A percentile compares a stretch with the other conserved stretches of the same genome.
Conservation (phyloP, 2,888 invertebrate genomes). For the Rotaria macrura region DNA sequence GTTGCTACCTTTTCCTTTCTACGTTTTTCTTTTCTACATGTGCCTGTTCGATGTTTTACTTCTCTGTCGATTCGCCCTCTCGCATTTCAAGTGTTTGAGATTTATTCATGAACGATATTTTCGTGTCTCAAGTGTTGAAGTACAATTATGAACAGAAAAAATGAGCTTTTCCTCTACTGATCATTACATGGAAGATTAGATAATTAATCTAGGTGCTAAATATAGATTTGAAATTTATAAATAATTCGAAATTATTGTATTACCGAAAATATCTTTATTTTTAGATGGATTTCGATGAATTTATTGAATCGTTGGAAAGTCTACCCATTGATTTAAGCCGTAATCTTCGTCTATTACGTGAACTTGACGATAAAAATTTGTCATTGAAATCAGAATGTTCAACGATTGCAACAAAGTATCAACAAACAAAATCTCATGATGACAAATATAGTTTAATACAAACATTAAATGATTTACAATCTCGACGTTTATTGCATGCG, state of each 20-base stretch:
- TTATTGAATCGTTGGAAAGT: slow-evolving; percentile 27
- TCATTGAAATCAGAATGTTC: slow-evolving; percentile 24
- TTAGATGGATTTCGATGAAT: slow-evolving; percentile 8
- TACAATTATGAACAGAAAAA: too few relatives aligned
- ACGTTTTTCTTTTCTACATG: too few relatives aligned
- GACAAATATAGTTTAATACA: not conserved
- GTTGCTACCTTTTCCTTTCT: too few relatives aligned
- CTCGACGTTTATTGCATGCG: not conserved
- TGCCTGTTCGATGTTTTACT: too few relatives aligned
- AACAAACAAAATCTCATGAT: slow-evolving; percentile 24
- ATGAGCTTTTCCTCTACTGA: slow-evolving; percentile 51
- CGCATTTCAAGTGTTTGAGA: too few relatives aligned
- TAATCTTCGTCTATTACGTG: slow-evolving; percentile 29
- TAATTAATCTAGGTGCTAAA: not conserved
- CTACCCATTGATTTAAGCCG: slow-evolving; percentile 28
- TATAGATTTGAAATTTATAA: too few relatives aligned
- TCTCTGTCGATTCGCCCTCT: too few relatives aligned
- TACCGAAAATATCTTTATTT: not conserved
- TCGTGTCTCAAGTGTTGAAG: too few relatives aligned
- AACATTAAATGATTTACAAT: slow-evolving; percentile 9
- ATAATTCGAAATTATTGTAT: too few relatives aligned
- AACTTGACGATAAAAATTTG: slow-evolving; percentile 29
- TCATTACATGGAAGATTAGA: slow-evolving; percentile 43
- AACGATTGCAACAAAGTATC: not conserved
- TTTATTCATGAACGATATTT: too few relatives aligned